Percentiles rank a stretch among this genome's conserved stretches.
phyloP scores from a whole-genome alignment of 2,888 invertebrate species.

The Unio pictorum region DNA sequence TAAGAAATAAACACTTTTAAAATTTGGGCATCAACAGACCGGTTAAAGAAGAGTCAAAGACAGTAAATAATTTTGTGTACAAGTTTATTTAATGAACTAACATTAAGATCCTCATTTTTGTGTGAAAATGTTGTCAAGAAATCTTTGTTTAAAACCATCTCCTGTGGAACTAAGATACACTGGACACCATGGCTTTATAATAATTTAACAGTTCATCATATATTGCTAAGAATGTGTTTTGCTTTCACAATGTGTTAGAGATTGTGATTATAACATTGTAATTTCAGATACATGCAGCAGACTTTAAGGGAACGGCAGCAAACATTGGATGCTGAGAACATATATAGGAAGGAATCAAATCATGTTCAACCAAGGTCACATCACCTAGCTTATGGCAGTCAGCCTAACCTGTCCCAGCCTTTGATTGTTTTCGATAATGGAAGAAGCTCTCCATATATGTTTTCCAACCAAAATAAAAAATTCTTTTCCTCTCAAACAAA shows the following conservation, averaged over 20 bases:
- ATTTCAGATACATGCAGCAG: slow-evolving; percentile 44
- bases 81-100: too few species aligned
- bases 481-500: slow-evolving; percentile 46
- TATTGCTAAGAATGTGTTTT: too few species aligned
- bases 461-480: slow-evolving; percentile 39
- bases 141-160: too few species aligned
- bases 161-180: too few species aligned
- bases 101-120: too few species aligned
- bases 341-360: slow-evolving; percentile 18
- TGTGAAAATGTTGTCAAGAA: too few species aligned
- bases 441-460: slow-evolving; percentile 26
- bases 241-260: not conserved
- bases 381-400: slow-evolving; percentile 43
- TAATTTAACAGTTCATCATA: too few species aligned
- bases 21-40: too few species aligned
- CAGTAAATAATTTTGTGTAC: too few species aligned
- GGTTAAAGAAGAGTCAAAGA: too few species aligned
- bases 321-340: slow-evolving; percentile 1
- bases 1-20: too few species aligned
- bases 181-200: too few species aligned
- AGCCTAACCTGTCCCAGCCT: slow-evolving; percentile 51
- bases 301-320: slow-evolving; percentile 44
- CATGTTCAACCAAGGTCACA: slow-evolving; percentile 23
- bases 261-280: not conserved
- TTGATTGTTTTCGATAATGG: slow-evolving; percentile 23